Conservation (phyloP, 2,888 invertebrate species). For the Scrobipalpa atriplicella region DNA sequence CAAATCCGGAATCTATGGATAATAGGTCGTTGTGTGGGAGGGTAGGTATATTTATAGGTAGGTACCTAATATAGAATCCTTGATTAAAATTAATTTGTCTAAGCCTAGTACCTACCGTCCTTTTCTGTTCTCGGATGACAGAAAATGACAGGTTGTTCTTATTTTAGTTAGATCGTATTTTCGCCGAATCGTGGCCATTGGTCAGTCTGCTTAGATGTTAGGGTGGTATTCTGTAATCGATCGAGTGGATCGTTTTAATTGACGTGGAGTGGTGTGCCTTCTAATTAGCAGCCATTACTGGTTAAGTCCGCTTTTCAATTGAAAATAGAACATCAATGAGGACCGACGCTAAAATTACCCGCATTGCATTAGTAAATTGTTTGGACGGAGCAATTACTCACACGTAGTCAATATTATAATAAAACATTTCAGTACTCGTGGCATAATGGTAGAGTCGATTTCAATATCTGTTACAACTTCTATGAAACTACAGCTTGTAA, state of each 20-base stretch:
- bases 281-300: constrained; percentile 29
- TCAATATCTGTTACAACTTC: neutral
- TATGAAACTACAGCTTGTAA: neutral
- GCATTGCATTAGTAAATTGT: neutral
- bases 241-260: constrained; percentile 31
- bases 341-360: constrained; percentile 14
- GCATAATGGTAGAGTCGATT: neutral
- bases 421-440: neutral
- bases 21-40: too few relatives aligned
- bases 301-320: constrained; percentile 26
- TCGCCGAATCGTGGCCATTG: too few relatives aligned
- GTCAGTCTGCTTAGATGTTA: constrained; percentile 23
- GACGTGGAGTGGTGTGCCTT: constrained; percentile 20
- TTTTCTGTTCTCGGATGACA: too few relatives aligned
- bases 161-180: too few relatives aligned
- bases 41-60: too few relatives aligned
- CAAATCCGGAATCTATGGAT: too few relatives aligned
- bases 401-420: neutral
- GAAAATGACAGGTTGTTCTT: too few relatives aligned
- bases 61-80: too few relatives aligned
- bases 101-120: too few relatives aligned
- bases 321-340: constrained; percentile 27
- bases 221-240: constrained; percentile 30
- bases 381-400: neutral
- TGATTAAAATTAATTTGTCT: too few relatives aligned